These are phyloP conservation scores for Charadrius vociferus DNA, from an alignment of 2,113 vertebrate species.

Conservation along the genomic window DNA sequence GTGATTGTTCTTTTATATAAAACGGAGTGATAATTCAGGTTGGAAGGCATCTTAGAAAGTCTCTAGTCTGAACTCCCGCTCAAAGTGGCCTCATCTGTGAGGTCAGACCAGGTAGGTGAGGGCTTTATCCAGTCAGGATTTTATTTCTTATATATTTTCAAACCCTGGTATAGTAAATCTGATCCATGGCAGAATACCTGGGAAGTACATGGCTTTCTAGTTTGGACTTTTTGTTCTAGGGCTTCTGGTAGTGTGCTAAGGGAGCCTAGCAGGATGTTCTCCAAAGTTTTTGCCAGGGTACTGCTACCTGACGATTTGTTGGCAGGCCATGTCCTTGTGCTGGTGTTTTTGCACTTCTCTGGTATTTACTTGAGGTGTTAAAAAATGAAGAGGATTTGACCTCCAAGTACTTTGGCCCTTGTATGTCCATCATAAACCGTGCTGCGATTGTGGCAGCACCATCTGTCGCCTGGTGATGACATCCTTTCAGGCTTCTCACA, in stretches of 20 bases:
- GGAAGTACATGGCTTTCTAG: fast-evolving
- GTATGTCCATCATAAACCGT: not conserved
- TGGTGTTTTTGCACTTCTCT: not conserved
- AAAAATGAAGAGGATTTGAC: not conserved
- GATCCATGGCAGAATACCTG: fast-evolving
- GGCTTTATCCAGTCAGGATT: not conserved
- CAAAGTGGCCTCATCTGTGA: not conserved
- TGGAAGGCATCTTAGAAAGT: not conserved
- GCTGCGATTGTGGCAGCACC: not conserved
- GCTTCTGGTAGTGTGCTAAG: not conserved
- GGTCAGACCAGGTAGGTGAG: not conserved
- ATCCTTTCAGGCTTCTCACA: not conserved
- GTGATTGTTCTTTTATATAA: not conserved
- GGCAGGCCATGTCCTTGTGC: not conserved
- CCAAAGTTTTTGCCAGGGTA: not conserved
- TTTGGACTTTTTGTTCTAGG: not conserved
- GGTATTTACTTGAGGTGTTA: not conserved
- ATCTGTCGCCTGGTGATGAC: not conserved
- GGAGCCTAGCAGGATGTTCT: not conserved
- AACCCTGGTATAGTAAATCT: not conserved
- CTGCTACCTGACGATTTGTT: not conserved
- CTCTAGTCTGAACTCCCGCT: not conserved
- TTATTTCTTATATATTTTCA: not conserved
- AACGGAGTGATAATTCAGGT: not conserved
- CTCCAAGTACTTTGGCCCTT: not conserved